phyloP scores from a whole-genome alignment of 2,888 invertebrate genomes.

The Melitaea athalia region DNA sequence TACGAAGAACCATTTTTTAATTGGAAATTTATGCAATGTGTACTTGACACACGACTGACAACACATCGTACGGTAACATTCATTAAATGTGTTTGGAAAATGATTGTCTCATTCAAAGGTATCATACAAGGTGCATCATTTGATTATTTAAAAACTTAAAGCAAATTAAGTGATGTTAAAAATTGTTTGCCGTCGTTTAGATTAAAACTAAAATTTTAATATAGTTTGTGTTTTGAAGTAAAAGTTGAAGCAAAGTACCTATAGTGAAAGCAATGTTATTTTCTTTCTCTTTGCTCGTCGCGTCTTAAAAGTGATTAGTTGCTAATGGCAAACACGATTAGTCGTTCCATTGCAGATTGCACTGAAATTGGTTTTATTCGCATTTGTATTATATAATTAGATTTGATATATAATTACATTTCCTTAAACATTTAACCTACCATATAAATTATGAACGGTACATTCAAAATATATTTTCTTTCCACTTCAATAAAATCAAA shows the following conservation, averaged over 20 bases:
- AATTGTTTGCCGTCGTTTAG: not conserved
- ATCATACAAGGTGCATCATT: no score
- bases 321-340: constrained; percentile 11
- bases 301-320: constrained; percentile 21
- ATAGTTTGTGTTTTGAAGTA: no score
- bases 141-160: no score
- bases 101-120: no score
- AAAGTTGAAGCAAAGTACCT: not conserved
- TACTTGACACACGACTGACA: no score
- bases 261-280: constrained; percentile 8
- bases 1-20: no score
- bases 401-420: not conserved
- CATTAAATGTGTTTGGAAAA: no score
- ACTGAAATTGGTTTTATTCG: not conserved
- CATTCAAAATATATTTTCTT: not conserved
- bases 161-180: not conserved
- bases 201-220: not conserved
- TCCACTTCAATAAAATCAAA: not conserved
- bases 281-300: constrained; percentile 8
- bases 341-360: not conserved
- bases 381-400: not conserved
- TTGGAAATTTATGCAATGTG: no score
- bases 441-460: not conserved
- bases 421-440: no score
- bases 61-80: no score